Evolutionary conservation across 2,888 invertebrate species (phyloP), one percentile per base, ranked within the genome.

Genomic region (Hypsopygia costalis): DNA sequence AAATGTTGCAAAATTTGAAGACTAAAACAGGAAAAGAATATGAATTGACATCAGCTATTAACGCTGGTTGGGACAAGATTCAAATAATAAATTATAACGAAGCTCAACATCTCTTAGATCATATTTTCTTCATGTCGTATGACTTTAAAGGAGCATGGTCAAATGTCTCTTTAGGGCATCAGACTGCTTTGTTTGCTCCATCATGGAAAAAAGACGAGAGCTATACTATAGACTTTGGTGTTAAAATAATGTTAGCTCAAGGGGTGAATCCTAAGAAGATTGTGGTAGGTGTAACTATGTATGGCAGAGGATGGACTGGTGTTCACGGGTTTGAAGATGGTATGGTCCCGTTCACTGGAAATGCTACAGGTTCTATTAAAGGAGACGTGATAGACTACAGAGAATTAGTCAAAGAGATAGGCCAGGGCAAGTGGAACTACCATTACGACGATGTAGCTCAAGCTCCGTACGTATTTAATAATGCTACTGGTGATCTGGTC

Each of bases 81-180:
- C 88, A 88, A 59, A 86, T 88, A 1, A 83, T 88, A 0, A 81
- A 88, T 52, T 88, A 88, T 63, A 77, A 67, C 33, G 74, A 63
- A 11, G 88, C 88, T 3, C 82, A 88, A 48, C 76, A 83, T 44
- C 88, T 86, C 53, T 88, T 88, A 85, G 87, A 88, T 50, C 87
- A 88, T 37, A 88, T 88, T 46, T 88, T 88, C 67, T 52, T 88
- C 36, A 88, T 88, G 88, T 86, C 81, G 47, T 88, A 88, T 55
- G 88, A 88, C 50, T 88, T 88, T 49, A 88, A 88, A 39, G 88
- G 88, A 4, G 88, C 88, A 1, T 88, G 88, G 88, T 88, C 88
- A 0, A 88, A 88, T 40, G 86, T 86, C 32, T 78, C 75, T 11
- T 64, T 88, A 10, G 88, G 88, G 1, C 88, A 88, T 47, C 88